Conservation (phyloP, 2,113 vertebrate species). For the Nothobranchius kuhntae region DNA sequence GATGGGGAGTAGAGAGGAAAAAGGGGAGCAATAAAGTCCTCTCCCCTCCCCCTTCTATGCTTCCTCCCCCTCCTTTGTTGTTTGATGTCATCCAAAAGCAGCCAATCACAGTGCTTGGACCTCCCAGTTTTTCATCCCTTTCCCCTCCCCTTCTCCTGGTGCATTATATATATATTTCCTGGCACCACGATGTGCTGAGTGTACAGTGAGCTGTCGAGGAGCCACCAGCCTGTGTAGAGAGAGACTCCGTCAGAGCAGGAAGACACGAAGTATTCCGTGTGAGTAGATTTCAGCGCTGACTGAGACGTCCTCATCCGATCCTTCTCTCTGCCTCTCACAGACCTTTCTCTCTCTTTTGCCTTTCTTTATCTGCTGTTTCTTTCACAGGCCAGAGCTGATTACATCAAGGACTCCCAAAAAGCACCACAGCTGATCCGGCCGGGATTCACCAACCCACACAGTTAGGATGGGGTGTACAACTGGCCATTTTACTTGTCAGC, state of each 20-base stretch:
- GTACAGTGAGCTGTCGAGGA: conserved; percentile 75
- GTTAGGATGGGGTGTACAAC: conserved; percentile 86
- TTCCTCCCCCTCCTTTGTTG: conserved; percentile 13
- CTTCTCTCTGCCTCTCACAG: conserved; percentile 29
- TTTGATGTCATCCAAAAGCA: conserved; percentile 69
- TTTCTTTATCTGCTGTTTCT: conserved; percentile 32
- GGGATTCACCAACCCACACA: conserved; percentile 22
- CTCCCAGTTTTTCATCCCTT: conserved; percentile 17
- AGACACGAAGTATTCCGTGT: conserved; percentile 60
- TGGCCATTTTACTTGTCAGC: conserved; percentile 84
- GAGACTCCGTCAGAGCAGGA: conserved; percentile 53
- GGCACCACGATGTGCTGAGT: conserved; percentile 60
- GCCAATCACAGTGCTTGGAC: conserved; percentile 47
- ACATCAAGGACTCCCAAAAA: conserved; percentile 23
- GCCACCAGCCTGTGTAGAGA: conserved; percentile 54
- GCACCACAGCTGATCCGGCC: conserved; percentile 27
- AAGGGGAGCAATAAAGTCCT: conserved; percentile 56
- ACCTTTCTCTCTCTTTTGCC: conserved; percentile 13
- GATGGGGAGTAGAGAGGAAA: conserved; percentile 54
- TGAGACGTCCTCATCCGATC: conserved; percentile 40
- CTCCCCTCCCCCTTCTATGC: conserved; percentile 66
- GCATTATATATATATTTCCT: conserved; percentile 64
- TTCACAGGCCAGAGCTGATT: conserved; percentile 39
- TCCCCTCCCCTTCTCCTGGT: conserved; percentile 42
- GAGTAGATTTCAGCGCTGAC: conserved; percentile 67